These are phyloP conservation scores for Girardinichthys multiradiatus DNA, from an alignment of 2,113 vertebrate species.

Conservation along the genomic window DNA sequence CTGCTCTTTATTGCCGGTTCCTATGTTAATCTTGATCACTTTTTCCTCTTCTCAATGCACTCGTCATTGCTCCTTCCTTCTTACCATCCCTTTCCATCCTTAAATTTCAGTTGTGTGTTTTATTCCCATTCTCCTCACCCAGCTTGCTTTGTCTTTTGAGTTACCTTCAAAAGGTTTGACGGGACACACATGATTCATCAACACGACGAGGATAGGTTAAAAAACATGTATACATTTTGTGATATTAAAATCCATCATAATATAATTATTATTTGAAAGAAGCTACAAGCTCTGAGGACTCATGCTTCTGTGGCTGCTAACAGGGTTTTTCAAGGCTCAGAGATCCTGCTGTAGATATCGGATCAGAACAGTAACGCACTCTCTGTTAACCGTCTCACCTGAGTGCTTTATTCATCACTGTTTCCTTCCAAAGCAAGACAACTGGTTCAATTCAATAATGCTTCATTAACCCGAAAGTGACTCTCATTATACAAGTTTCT, in stretches of 20 bases:
- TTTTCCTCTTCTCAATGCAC: constrained; percentile 27
- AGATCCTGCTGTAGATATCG: background rate
- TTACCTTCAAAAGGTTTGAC: background rate
- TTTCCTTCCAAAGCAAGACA: background rate
- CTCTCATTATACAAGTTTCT: too few relatives aligned
- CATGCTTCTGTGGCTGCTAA: background rate
- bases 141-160: background rate
- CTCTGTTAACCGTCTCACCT: background rate
- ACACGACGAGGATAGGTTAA: too few relatives aligned
- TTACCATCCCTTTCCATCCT: background rate
- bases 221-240: too few relatives aligned
- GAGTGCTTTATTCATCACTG: too few relatives aligned
- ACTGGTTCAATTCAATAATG: background rate
- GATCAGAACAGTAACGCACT: background rate
- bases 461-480: background rate
- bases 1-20: constrained; percentile 50
- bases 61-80: constrained; percentile 15
- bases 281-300: background rate
- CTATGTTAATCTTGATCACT: constrained; percentile 53
- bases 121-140: background rate
- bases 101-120: background rate
- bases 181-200: background rate
- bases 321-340: background rate
- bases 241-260: background rate
- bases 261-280: background rate